Conservation (phyloP, 2,113 vertebrate species). For the Pao palembangensis region DNA sequence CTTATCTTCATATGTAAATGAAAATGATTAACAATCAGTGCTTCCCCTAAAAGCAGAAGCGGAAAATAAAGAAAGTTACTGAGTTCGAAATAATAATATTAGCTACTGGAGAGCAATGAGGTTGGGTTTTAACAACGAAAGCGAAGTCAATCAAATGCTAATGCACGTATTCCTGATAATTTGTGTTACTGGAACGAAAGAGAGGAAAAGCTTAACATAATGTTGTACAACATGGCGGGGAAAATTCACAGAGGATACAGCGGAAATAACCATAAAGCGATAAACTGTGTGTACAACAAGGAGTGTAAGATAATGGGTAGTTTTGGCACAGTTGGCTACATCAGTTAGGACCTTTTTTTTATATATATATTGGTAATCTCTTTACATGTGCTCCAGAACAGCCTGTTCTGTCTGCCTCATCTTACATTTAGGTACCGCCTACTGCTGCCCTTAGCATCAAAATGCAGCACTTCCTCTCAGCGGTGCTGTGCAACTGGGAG, state of each 20-base stretch:
- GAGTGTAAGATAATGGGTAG: constrained; percentile 29
- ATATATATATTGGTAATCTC: constrained; percentile 44
- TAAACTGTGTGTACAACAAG: constrained; percentile 37
- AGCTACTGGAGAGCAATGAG: constrained; percentile 54
- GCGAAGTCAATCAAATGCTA: constrained; percentile 32
- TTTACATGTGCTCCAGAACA: constrained; percentile 40
- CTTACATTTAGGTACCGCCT: constrained; percentile 30
- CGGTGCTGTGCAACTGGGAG: constrained; percentile 61
- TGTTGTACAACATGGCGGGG: constrained; percentile 1
- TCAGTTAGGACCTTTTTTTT: constrained; percentile 37
- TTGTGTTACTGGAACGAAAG: constrained; percentile 47
- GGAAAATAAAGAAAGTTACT: constrained; percentile 69
- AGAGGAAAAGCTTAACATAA: constrained; percentile 17
- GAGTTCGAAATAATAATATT: constrained; percentile 67
- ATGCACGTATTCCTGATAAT: constrained; percentile 32
- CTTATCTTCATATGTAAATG: constrained; percentile 79
- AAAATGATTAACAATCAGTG: constrained; percentile 74
- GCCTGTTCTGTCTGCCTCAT: neutral
- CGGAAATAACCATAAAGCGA: constrained; percentile 38
- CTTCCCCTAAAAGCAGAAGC: constrained; percentile 67
- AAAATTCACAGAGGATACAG: constrained; percentile 26
- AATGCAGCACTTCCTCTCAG: constrained; percentile 58
- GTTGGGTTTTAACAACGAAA: constrained; percentile 46
- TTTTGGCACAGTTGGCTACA: constrained; percentile 39
- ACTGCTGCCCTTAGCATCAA: constrained; percentile 43